phyloP scores from a whole-genome alignment of 53 echinoderm and acorn worm species.

The Paelopatides confundens region DNA sequence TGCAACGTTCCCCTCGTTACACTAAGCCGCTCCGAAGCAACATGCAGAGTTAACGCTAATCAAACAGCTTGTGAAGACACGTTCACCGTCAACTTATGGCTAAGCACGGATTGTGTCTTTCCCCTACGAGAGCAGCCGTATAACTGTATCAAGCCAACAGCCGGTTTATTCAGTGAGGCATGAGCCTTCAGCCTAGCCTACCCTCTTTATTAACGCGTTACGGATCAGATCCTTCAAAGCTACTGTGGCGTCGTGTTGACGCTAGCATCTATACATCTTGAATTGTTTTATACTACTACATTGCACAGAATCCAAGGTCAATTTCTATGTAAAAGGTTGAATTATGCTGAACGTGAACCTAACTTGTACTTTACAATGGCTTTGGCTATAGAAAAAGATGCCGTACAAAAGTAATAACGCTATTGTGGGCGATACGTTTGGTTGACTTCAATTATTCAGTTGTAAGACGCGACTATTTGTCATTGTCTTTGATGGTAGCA shows the following conservation, averaged over 20 bases:
- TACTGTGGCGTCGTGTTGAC: conserved; percentile 33
- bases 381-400: not conserved
- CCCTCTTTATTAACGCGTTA: conserved; percentile 41
- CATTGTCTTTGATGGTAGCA: conserved; percentile 17
- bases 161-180: conserved; percentile 19
- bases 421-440: conserved; percentile 36
- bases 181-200: conserved; percentile 24
- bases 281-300: conserved; percentile 14
- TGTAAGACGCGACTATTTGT: conserved; percentile 6
- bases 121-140: conserved; percentile 7
- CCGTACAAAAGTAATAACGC: conserved; percentile 21
- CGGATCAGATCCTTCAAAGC: conserved; percentile 27
- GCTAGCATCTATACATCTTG: conserved; percentile 22
- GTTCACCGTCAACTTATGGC: not conserved
- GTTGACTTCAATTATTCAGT: conserved; percentile 27
- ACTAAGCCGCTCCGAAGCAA: not conserved
- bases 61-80: not conserved
- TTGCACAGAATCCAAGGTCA: conserved; percentile 29
- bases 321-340: conserved; percentile 18
- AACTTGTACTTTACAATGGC: conserved; percentile 3
- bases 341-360: conserved; percentile 11
- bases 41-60: not conserved
- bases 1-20: too few species aligned
- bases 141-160: conserved; percentile 20
- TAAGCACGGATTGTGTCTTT: not conserved